Conservation (phyloP, 2,888 invertebrate species). For the Lissocephala sabroskyi region DNA sequence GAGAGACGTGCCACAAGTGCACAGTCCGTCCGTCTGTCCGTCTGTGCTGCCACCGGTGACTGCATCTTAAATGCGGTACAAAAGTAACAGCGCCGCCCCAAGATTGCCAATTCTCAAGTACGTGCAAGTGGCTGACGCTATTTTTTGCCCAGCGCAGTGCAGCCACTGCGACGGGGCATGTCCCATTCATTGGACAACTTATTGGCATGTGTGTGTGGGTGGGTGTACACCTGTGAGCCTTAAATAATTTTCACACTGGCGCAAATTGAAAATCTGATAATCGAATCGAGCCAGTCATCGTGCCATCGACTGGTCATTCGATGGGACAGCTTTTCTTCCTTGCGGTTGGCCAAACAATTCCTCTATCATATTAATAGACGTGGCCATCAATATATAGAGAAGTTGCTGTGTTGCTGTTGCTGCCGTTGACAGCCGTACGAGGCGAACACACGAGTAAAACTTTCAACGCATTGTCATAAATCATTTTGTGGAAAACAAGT, state of each 20-base stretch:
- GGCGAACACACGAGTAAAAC: constrained; percentile 18
- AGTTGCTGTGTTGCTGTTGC: constrained; percentile 4
- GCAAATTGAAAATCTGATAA: constrained; percentile 30
- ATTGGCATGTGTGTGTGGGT: constrained; percentile 19
- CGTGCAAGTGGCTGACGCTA: constrained; percentile 44
- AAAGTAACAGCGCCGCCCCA: constrained; percentile 13
- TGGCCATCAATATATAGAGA: constrained; percentile 25
- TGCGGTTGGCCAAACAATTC: constrained; percentile 1
- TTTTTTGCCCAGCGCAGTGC: no score
- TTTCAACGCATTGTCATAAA: constrained; percentile 56
- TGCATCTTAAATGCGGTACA: constrained; percentile 36
- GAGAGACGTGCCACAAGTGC: constrained; percentile 32
- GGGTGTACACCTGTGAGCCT: not conserved
- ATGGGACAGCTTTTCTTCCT: constrained; percentile 14
- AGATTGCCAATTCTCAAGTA: constrained; percentile 34
- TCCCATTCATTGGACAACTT: constrained; percentile 37
- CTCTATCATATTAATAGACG: constrained; percentile 25
- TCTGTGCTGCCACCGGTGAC: constrained; percentile 9
- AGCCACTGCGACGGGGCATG: constrained; percentile 17
- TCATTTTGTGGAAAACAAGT: constrained; percentile 56
- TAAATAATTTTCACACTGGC: constrained; percentile 18
- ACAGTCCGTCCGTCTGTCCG: not conserved
- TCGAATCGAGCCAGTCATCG: constrained; percentile 1
- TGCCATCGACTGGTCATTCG: constrained; percentile 3
- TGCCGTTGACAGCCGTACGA: constrained; percentile 34